phyloP scores from a whole-genome alignment of 1,140 invertebrate genomes.

The Drosophila chauvacae region DNA sequence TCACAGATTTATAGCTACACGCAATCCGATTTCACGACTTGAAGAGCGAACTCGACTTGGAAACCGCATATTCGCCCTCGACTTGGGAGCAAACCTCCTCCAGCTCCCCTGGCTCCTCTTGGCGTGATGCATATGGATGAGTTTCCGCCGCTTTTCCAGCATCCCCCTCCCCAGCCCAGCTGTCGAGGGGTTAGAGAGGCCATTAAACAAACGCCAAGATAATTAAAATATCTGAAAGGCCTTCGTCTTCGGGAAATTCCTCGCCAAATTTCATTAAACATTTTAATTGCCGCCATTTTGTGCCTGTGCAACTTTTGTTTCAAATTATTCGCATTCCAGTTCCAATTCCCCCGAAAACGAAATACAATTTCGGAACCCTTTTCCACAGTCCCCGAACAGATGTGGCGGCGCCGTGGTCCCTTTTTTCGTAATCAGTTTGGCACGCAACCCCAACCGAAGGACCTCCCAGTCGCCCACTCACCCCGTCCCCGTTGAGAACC shows the following conservation, averaged over 20 bases:
- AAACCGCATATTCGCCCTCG: slow-evolving; percentile 42
- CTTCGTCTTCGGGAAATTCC: slow-evolving; percentile 48
- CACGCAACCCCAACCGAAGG: slow-evolving; percentile 58
- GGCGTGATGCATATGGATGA: slow-evolving; percentile 42
- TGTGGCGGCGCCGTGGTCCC: slow-evolving; percentile 3
- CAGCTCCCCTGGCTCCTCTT: slow-evolving; percentile 1
- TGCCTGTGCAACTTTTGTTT: slow-evolving; percentile 52
- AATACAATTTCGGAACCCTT: slow-evolving; percentile 71
- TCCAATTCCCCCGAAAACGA: slow-evolving; percentile 65
- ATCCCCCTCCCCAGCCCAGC: background rate
- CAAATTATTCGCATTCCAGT: slow-evolving; percentile 76
- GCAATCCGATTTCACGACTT: slow-evolving; percentile 79
- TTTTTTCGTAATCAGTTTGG: slow-evolving; percentile 61
- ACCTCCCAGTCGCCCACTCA: slow-evolving; percentile 8
- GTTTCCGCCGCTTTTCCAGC: slow-evolving; percentile 33
- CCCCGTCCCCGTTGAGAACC: background rate
- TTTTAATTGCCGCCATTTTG: slow-evolving; percentile 80
- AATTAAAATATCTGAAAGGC: slow-evolving; percentile 75
- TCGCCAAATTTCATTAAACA: slow-evolving; percentile 78
- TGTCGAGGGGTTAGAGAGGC: slow-evolving; percentile 50
- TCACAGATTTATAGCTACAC: slow-evolving; percentile 80
- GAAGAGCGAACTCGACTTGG: slow-evolving; percentile 40
- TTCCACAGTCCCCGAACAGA: slow-evolving; percentile 3
- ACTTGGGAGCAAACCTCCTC: slow-evolving; percentile 8
- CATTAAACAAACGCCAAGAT: slow-evolving; percentile 75